Evolutionary conservation across 2,888 invertebrate species (phyloP).

Genomic region (Eupeodes latifasciatus): DNA sequence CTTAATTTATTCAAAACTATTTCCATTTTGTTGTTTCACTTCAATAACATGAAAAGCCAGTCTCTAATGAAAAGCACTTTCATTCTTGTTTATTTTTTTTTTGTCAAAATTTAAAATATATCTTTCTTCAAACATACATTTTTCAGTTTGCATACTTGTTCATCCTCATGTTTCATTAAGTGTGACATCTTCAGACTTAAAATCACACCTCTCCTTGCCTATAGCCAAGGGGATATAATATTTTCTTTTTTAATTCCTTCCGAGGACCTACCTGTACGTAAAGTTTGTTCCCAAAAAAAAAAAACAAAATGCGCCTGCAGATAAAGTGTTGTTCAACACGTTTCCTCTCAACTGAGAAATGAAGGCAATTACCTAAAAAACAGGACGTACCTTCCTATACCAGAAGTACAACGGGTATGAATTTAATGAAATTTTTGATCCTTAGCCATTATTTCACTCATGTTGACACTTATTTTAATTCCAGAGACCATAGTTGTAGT

Average conservation of each 20-base stretch:
- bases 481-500: neutral
- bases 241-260: neutral
- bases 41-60: neutral
- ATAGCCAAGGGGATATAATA: neutral
- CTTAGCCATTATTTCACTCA: slow-evolving; percentile 73
- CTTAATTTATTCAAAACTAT: neutral
- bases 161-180: slow-evolving; percentile 52
- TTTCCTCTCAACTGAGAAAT: slow-evolving; percentile 38
- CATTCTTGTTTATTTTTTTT: neutral
- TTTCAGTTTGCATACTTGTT: slow-evolving; percentile 43
- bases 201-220: slow-evolving; percentile 18
- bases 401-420: slow-evolving; percentile 44
- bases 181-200: slow-evolving; percentile 45
- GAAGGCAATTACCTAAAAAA: slow-evolving; percentile 71
- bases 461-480: slow-evolving; percentile 76
- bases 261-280: neutral
- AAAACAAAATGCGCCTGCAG: slow-evolving; percentile 22
- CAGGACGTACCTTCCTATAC: slow-evolving; percentile 15
- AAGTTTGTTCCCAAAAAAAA: neutral
- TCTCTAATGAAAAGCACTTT: neutral
- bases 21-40: neutral
- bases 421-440: slow-evolving; percentile 75
- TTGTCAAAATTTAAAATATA: neutral
- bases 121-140: neutral
- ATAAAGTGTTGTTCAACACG: slow-evolving; percentile 32